Evolutionary conservation across 37 sponge, comb jelly and placozoan genomes (phyloP).

Genomic region (Agelas oroides): DNA sequence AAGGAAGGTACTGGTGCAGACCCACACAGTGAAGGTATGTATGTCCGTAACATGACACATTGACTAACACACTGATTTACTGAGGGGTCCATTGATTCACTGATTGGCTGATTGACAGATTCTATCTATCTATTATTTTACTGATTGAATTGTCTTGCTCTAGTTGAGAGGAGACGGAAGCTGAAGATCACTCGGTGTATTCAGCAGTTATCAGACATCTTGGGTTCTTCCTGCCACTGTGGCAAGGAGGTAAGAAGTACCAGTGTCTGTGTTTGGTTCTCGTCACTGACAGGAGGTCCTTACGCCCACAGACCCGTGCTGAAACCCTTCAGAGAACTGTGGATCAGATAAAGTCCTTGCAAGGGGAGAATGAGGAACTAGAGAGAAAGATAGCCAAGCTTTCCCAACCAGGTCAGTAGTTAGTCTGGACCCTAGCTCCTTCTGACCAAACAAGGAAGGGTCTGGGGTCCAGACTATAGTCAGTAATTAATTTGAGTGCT

Average conservation of each 20-base stretch:
- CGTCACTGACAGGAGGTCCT: too few relatives aligned
- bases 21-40: slow-evolving; percentile 8
- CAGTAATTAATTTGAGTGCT: too few relatives aligned
- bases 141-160: too few relatives aligned
- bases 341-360: slow-evolving; percentile 25
- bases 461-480: too few relatives aligned
- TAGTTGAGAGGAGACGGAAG: slow-evolving; percentile 43
- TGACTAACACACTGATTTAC: too few relatives aligned
- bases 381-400: neutral
- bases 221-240: neutral
- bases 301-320: slow-evolving; percentile 27
- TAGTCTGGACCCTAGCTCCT: neutral
- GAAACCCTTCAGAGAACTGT: slow-evolving; percentile 33
- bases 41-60: too few relatives aligned
- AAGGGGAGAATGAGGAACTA: slow-evolving; percentile 26
- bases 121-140: too few relatives aligned
- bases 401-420: neutral
- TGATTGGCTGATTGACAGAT: too few relatives aligned
- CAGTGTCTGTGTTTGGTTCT: neutral
- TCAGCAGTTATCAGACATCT: slow-evolving; percentile 13
- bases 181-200: slow-evolving; percentile 10
- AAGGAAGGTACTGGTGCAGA: neutral
- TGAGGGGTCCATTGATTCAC: too few relatives aligned
- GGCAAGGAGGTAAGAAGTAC: slow-evolving; percentile 15
- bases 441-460: too few relatives aligned